Percentiles rank a stretch among this genome's conserved stretches.
Conservation (phyloP, 2,797 vertebrate species). For the Xenentodon cancila region DNA sequence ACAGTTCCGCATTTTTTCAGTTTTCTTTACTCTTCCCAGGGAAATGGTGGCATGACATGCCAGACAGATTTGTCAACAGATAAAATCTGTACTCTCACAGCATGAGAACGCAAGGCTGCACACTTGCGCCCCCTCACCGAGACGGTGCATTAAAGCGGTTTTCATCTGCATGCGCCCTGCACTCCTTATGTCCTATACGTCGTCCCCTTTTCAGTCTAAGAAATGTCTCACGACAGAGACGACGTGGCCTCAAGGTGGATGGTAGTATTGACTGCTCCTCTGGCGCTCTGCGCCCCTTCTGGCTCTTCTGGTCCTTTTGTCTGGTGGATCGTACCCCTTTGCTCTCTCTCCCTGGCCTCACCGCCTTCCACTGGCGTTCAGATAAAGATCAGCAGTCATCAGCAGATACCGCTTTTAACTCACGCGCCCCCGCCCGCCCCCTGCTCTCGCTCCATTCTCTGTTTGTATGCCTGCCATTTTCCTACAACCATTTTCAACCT, state of each 20-base stretch:
- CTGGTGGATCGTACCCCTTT: conserved; percentile 39
- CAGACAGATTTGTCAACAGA: neutral
- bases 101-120: neutral
- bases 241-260: conserved; percentile 51
- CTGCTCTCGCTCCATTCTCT: conserved; percentile 21
- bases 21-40: neutral
- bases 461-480: conserved; percentile 35
- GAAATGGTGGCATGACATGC: neutral
- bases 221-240: conserved; percentile 11
- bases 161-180: conserved; percentile 3
- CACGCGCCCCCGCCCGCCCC: conserved; percentile 2
- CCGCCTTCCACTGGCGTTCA: conserved; percentile 29
- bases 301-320: too few species aligned
- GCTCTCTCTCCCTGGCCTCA: conserved; percentile 16
- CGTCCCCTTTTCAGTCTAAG: conserved; percentile 1
- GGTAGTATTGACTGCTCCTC: conserved; percentile 48
- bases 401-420: conserved; percentile 60
- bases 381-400: conserved; percentile 68
- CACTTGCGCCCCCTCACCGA: too few species aligned
- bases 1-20: neutral
- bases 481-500: conserved; percentile 33
- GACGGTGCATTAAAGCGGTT: neutral
- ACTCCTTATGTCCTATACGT: conserved; percentile 4
- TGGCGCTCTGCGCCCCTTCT: too few species aligned
- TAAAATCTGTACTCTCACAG: too few species aligned